Base-by-base conservation (phyloP, 2,113 vertebrate genomes). In the Eptesicus fuscus region DNA sequence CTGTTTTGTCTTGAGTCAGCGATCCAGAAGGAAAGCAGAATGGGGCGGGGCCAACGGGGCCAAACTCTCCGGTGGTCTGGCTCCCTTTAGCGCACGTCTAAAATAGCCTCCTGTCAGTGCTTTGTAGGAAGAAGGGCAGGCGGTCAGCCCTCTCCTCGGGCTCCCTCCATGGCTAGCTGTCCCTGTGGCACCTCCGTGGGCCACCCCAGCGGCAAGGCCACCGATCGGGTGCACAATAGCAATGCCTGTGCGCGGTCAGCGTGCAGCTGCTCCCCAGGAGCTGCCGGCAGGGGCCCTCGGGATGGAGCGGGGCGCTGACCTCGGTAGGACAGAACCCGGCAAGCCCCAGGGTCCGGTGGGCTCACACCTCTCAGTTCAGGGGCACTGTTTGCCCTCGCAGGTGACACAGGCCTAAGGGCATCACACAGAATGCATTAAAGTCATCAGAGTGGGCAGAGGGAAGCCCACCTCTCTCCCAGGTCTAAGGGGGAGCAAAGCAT, bases 321-420 rank as follows among this genome's bases (percentile, higher is more conserved):
- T 42, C 6, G 0, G n/a, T 6, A 0, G 12, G 2, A 2, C 44
- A 30, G 77, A 40, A 14, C 7, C 40, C 9, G n/a, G 44, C 44
- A 11, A 12, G 44, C 44, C 22, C 53, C 35, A 23, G 8, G 69
- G 40, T 53, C 35, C 51, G 7, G 18, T 25, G 42, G 67, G 44
- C 25, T 83, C 4, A 6, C 1, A 42, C 28, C 30, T 56, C 30
- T 44, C 35, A 20, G 22, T 30, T 69, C 49, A 28, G 37, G 4
- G 40, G 35, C 53, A 49, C 22, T 32, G 30, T 12, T 82, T 86
- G 82, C 69, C 30, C 7, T 32, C 13, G 30, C 28, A 23, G 37
- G 3, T 13, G 23, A 56, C 73, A 65, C 51, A 71, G 13, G 47
- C 49, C 73, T 17, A 42, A 76, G 63, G 71, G 25, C 35, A 51